phyloP scores from a whole-genome alignment of 2,797 vertebrate genomes.

The Peromyscus nudipes region DNA sequence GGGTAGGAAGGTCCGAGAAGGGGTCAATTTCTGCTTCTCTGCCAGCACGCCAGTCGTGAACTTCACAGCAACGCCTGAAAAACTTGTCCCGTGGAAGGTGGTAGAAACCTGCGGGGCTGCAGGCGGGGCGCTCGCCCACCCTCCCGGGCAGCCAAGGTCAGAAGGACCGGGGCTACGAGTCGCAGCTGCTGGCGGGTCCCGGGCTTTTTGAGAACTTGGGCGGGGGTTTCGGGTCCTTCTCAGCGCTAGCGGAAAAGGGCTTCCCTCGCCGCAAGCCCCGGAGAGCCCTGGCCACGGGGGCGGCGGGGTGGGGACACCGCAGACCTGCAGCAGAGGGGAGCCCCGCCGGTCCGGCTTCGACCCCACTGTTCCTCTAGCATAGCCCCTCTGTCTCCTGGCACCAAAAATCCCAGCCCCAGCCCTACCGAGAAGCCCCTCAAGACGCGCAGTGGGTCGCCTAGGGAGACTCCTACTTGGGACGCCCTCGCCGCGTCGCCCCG shows the following conservation, averaged over 20 bases:
- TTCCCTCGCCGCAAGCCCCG: conserved; percentile 72
- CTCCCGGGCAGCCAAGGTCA: conserved; percentile 80
- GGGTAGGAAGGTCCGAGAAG: conserved; percentile 66
- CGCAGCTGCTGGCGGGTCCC: conserved; percentile 33
- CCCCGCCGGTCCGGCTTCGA: conserved; percentile 52
- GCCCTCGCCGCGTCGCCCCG: conserved; percentile 29
- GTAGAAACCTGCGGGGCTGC: conserved; percentile 14
- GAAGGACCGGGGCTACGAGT: conserved; percentile 48
- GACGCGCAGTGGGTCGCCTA: background rate
- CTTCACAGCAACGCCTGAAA: conserved; percentile 75
- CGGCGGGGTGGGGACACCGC: conserved; percentile 72
- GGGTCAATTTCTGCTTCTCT: conserved; percentile 62
- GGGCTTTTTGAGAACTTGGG: conserved; percentile 30
- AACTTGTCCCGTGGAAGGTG: conserved; percentile 69
- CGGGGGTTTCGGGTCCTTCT: background rate
- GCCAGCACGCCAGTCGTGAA: conserved; percentile 58
- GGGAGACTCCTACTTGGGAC: conserved; percentile 50
- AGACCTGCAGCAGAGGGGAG: conserved; percentile 65
- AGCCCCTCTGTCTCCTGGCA: background rate
- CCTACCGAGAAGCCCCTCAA: background rate
- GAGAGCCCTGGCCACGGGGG: conserved; percentile 65
- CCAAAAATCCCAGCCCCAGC: conserved; percentile 11
- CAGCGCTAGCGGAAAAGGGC: conserved; percentile 27
- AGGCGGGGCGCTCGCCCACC: conserved; percentile 68
- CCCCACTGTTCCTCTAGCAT: conserved; percentile 40